Base-by-base conservation (phyloP, 2,888 invertebrate species). In the Scaptomyza cyrtandrae region DNA sequence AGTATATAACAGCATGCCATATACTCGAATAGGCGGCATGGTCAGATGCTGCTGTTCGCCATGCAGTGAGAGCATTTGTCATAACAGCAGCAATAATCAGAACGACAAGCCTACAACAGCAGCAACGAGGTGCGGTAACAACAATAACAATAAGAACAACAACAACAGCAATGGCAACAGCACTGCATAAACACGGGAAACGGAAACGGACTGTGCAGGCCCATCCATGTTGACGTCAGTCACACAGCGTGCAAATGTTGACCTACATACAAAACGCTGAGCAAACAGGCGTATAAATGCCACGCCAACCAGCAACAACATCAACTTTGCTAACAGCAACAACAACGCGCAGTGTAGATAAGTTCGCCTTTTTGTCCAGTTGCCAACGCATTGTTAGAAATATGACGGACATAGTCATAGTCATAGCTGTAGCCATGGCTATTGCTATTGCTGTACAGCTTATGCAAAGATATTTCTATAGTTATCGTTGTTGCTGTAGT, bases 241-340 rank as follows among this genome's bases (percentile, higher is more conserved):
- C 86, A 80, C 75, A 78, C 78, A 84, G 75, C 78, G 85, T 86
- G 85, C 84, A 85, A 86, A 87, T 84, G 83, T 87, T 84, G 87
- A 84, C 83, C 86, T 87, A 84, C 83, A 86, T 84, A 86, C 78
- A 84, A 84, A 83, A 79, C 71, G 82, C 77, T 71, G 79, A 78
- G 86, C 82, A 83, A 86, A 87, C 84, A 87, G 87, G 78, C 85
- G 83, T 82, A 84, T 86, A 81, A 87, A 81, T 71, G 78, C 85
- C 75, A 80, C 75, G 58, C 65, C 73, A 86, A 85, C 80, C 86
- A 72, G 19, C 46, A 52, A 41, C 50, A 76, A 14, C 66, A 72
- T n/a, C 53, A 60, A n/a, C 56, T 54, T n/a, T 50, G 59, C 35
- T 54, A 76, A 19, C 64, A 64, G 19, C 55, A 62, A 13, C 29